Evolutionary conservation across 2,888 invertebrate genomes (phyloP).

Genomic region (Zaprionus lineosus): DNA sequence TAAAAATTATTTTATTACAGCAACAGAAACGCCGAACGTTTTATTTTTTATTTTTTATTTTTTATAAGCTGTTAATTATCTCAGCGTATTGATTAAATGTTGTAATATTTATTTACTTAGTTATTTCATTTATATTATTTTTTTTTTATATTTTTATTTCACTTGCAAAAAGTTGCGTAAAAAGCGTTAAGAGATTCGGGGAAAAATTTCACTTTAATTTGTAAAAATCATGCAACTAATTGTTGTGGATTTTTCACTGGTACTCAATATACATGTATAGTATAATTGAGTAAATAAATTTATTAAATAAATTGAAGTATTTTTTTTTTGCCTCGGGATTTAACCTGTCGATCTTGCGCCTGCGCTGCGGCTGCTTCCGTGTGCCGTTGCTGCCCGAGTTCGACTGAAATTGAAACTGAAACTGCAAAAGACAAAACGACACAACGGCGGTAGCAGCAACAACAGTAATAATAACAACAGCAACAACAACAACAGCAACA

Average conservation of each 20-base stretch:
- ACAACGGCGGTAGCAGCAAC: slow-evolving; percentile 30
- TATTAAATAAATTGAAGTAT: slow-evolving; percentile 3
- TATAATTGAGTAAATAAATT: slow-evolving; percentile 1
- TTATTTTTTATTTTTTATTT: slow-evolving; percentile 16
- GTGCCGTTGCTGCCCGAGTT: slow-evolving; percentile 72
- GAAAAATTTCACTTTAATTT: slow-evolving; percentile 58
- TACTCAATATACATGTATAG: slow-evolving; percentile 8
- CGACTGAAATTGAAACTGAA: slow-evolving; percentile 76
- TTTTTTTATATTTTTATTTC: slow-evolving; percentile 27
- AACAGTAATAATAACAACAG: slow-evolving; percentile 18
- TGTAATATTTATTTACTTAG: slow-evolving; percentile 58
- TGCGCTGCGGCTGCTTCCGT: slow-evolving; percentile 68
- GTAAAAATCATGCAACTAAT: slow-evolving; percentile 12
- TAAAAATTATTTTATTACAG: slow-evolving; percentile 30
- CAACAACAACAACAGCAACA: slow-evolving; percentile 18
- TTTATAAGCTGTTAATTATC: slow-evolving; percentile 32
- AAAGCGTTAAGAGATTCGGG: slow-evolving; percentile 26
- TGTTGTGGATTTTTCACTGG: slow-evolving; percentile 23
- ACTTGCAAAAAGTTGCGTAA: slow-evolving; percentile 49
- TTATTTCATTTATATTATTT: background rate
- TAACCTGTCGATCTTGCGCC: slow-evolving; percentile 26
- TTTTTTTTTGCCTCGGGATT: slow-evolving; percentile 1
- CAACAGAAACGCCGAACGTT: slow-evolving; percentile 6
- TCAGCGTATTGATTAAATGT: slow-evolving; percentile 37
- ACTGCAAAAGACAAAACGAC: slow-evolving; percentile 69